phyloP scores from a whole-genome alignment of 1,140 invertebrate species.

The Brachionus angularis region DNA sequence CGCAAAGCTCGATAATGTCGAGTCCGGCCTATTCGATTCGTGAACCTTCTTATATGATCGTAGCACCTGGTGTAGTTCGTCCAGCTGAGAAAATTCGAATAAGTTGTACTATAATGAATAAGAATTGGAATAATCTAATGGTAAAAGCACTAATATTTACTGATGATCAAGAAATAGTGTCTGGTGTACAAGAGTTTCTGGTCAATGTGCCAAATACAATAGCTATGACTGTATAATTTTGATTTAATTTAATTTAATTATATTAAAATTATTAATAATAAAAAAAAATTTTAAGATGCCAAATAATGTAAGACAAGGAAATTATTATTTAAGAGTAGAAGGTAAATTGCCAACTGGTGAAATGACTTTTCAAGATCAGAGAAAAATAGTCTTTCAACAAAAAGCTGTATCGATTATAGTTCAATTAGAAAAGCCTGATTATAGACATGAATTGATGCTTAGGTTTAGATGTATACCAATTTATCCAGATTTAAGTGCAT shows the following conservation, averaged over 20 bases:
- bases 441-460: constrained; percentile 80
- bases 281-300: constrained; percentile 54
- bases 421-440: constrained; percentile 87
- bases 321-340: constrained; percentile 80
- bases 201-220: constrained; percentile 13
- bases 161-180: constrained; percentile 33
- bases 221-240: neutral
- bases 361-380: constrained; percentile 54
- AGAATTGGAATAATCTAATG: constrained; percentile 25
- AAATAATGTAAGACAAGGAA: constrained; percentile 61
- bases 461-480: constrained; percentile 73
- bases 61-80: constrained; percentile 23
- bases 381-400: constrained; percentile 51
- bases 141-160: constrained; percentile 34
- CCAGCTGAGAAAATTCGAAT: constrained; percentile 29
- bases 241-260: neutral
- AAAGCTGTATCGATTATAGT: constrained; percentile 73
- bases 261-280: neutral
- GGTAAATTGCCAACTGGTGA: constrained; percentile 61
- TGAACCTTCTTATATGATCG: constrained; percentile 33
- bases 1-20: neutral
- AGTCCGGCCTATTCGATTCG: constrained; percentile 2
- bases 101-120: constrained; percentile 24
- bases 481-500: constrained; percentile 78
- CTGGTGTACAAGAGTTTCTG: constrained; percentile 18